Conservation (phyloP, 2,113 vertebrate genomes). For the Tragelaphus imberbis region DNA sequence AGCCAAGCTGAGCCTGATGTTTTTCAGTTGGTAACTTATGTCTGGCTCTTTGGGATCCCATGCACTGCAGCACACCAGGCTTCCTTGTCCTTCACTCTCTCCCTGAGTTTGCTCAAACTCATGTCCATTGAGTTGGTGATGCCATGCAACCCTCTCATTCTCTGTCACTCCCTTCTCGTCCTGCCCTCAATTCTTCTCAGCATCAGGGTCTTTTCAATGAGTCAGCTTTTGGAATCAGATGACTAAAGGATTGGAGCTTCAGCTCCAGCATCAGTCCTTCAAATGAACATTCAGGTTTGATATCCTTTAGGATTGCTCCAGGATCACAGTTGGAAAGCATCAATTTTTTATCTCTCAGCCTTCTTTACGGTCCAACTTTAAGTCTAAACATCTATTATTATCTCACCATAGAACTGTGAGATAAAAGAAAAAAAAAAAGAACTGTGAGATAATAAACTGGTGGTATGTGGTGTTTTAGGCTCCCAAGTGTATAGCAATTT, state of each 20-base stretch:
- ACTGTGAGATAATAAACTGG: background rate
- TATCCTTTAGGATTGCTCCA: background rate
- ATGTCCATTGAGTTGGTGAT: background rate
- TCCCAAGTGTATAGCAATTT: background rate
- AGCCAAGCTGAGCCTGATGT: background rate
- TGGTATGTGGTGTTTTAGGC: background rate
- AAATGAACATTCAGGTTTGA: background rate
- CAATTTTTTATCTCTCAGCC: background rate
- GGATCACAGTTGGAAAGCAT: background rate
- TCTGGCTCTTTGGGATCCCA: background rate
- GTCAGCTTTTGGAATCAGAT: background rate
- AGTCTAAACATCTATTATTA: background rate
- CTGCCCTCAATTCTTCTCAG: background rate
- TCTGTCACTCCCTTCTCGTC: rapidly evolving
- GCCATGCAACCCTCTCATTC: background rate
- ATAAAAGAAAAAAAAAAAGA: background rate
- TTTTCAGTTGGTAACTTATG: background rate
- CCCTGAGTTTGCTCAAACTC: background rate
- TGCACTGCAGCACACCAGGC: background rate
- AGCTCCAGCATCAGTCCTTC: background rate
- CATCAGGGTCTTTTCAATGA: background rate
- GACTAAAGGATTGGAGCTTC: background rate
- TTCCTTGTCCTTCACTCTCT: background rate
- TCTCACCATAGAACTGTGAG: background rate
- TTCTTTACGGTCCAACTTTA: background rate